Evolutionary conservation across 2,888 invertebrate species (phyloP), one percentile per base, ranked within the genome.

Genomic region (Melanchra persicariae): DNA sequence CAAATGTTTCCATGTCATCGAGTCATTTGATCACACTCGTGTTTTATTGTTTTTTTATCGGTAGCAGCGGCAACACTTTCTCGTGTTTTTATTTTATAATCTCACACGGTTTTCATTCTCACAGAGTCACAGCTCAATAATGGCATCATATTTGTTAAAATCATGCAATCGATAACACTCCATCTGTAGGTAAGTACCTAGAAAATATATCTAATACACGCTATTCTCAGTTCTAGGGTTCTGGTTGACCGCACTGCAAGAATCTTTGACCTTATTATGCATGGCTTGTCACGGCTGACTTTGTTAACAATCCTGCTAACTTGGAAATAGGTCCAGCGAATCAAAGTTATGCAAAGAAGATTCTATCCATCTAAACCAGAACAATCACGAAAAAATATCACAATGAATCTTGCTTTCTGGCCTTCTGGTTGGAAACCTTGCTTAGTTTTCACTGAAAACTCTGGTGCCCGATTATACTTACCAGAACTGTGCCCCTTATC

Each of bases 1-100:
- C 71, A 78, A 49, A 77, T 77, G 55, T 75, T 74, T 64, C 67
- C 52, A 63, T 81, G 79, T 72, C 84, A 78, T 68, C 61, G 58
- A 30, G 40, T 49, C 45, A 64, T 67, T 73, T 66, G 58, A 82
- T 72, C 47, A 30, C 51, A 22, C 65, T 62, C 57, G 65, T 74
- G 62, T 71, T 73, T 69, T 47, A 70, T 64, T 59, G 17, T 30
- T 60, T 67, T 47, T 58, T 62, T 51, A 62, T 60, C 40, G n/a
- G n/a, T 55, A 26, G 26, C 24, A 51, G 26, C 7, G 12, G 51
- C 57, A 75, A 30, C 60, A 77, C 78, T 78, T 77, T 78, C 82
- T 59, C 61, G 3, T 45, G 60, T 52, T 69, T 79, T 77, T 76
- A 49, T 76, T 22, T 62, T 17, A 54, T 19, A 45, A 49, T 81